These are phyloP conservation scores for Phallusia fumigata DNA, from an alignment of 23 tunicate species.

Conservation along the genomic window DNA sequence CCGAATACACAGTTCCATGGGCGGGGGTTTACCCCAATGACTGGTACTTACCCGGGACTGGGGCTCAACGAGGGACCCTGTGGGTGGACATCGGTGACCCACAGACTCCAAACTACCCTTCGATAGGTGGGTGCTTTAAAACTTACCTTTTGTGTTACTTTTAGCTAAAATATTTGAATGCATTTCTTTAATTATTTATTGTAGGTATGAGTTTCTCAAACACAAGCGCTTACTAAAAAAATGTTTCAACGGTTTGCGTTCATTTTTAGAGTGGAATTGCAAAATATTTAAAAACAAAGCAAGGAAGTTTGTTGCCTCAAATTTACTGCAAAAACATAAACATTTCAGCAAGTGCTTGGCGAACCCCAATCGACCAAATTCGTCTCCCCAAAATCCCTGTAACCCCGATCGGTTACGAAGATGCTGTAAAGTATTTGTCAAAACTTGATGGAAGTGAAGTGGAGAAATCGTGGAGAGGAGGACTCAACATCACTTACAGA, in stretches of 20 bases:
- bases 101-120: conserved; percentile 66
- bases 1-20: conserved; percentile 63
- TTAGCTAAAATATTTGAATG: too few relatives aligned
- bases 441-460: conserved; percentile 48
- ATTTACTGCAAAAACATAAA: too few relatives aligned
- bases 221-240: too few relatives aligned
- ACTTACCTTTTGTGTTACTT: too few relatives aligned
- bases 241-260: too few relatives aligned
- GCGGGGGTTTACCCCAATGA: conserved; percentile 60
- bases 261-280: too few relatives aligned
- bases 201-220: too few relatives aligned
- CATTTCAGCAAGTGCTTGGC: conserved; percentile 28
- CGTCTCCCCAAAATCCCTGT: conserved; percentile 67
- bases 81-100: conserved; percentile 52
- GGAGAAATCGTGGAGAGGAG: conserved; percentile 49
- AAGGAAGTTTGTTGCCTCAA: too few relatives aligned
- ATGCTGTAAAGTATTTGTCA: conserved; percentile 46
- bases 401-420: conserved; percentile 70
- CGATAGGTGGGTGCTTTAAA: too few relatives aligned
- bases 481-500: conserved; percentile 71
- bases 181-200: too few relatives aligned
- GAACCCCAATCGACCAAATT: conserved; percentile 26
- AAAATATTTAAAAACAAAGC: too few relatives aligned
- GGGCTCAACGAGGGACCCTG: conserved; percentile 68
- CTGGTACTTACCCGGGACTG: conserved; percentile 64